Conservation (phyloP, 1,140 invertebrate species). For the Cryptotermes secundus region DNA sequence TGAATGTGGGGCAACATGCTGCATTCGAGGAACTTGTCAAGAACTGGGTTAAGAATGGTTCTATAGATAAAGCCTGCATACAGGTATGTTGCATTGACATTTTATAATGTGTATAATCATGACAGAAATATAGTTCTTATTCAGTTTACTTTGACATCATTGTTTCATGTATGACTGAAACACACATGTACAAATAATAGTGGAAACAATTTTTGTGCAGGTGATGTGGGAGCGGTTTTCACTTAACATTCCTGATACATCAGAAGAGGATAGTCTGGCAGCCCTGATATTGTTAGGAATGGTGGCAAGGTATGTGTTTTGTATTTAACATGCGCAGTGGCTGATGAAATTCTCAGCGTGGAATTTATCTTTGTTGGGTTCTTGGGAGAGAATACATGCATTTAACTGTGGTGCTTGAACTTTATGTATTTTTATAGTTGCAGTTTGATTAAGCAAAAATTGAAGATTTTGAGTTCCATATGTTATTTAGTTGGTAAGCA, state of each 20-base stretch:
- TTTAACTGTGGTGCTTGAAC: no score
- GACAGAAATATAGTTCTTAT: background rate
- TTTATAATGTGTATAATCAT: background rate
- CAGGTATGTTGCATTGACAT: conserved; percentile 27
- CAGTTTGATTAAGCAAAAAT: no score
- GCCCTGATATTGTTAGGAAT: conserved; percentile 74
- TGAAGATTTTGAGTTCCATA: no score
- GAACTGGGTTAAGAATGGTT: conserved; percentile 63
- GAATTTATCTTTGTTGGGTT: no score
- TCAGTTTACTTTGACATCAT: background rate
- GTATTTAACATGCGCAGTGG: background rate
- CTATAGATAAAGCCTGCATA: conserved; percentile 55
- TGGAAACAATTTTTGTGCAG: conserved; percentile 44
- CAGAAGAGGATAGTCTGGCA: conserved; percentile 63
- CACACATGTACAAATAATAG: background rate
- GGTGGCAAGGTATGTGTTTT: conserved; percentile 56
- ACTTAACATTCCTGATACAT: conserved; percentile 69
- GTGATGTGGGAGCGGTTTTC: conserved; percentile 82
- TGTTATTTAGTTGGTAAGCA: no score
- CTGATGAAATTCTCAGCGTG: no score
- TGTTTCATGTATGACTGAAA: background rate
- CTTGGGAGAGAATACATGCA: no score
- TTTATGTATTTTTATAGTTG: no score
- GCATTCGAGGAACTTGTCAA: conserved; percentile 70
- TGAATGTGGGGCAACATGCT: conserved; percentile 62